These are phyloP conservation scores for Drosophila erecta DNA, from an alignment of 1,140 invertebrate species.

Conservation along the genomic window DNA sequence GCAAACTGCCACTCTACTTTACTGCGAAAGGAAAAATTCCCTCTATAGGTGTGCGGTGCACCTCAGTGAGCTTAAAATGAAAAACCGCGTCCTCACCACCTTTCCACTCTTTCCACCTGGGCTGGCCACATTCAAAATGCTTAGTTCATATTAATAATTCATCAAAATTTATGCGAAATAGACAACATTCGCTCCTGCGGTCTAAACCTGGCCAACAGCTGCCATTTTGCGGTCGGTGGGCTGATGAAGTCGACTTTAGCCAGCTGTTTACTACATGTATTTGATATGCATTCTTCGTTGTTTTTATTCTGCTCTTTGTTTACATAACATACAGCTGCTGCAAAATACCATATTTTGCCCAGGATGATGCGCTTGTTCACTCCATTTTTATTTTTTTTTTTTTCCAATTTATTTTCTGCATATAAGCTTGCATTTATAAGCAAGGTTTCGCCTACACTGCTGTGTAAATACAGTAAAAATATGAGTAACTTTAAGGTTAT, in stretches of 20 bases:
- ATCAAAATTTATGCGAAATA: conserved; percentile 78
- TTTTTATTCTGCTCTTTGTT: conserved; percentile 27
- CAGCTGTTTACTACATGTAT: conserved; percentile 35
- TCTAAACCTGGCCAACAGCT: conserved; percentile 38
- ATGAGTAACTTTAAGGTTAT: neutral
- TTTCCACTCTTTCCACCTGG: neutral
- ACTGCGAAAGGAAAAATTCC: neutral
- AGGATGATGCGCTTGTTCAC: conserved; percentile 9
- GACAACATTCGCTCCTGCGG: conserved; percentile 47
- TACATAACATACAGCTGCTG: conserved; percentile 41
- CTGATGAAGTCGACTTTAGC: conserved; percentile 22
- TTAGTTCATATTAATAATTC: conserved; percentile 77
- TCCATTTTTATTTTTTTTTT: conserved; percentile 18
- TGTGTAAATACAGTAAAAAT: neutral
- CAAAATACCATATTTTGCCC: conserved; percentile 8
- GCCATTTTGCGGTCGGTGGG: conserved; percentile 16
- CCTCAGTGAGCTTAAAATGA: conserved; percentile 42
- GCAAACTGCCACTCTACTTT: conserved; percentile 25
- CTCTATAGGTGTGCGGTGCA: conserved; percentile 9
- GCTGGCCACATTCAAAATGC: conserved; percentile 49
- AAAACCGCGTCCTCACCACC: conserved; percentile 34
- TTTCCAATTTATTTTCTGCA: conserved; percentile 12
- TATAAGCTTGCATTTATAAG: conserved; percentile 15
- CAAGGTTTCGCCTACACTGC: conserved; percentile 1
- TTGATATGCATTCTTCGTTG: conserved; percentile 27